These are phyloP conservation scores for Coryphaenoides rupestris DNA, from an alignment of 2,113 vertebrate species.

Conservation along the genomic window DNA sequence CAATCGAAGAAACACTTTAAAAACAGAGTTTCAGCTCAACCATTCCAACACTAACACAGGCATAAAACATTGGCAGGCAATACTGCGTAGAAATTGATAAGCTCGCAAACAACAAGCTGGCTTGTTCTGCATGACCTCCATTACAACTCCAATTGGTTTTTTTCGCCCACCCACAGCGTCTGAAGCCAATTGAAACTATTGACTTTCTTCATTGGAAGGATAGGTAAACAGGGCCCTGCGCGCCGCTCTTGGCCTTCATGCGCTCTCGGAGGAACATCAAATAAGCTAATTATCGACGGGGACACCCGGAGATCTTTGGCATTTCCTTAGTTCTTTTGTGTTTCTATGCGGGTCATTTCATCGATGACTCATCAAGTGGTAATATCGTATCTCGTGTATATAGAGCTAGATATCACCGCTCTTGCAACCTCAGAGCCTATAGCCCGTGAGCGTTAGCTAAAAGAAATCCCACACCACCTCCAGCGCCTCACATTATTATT, in stretches of 20 bases:
- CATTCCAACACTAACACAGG: not conserved
- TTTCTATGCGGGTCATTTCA: too few relatives aligned
- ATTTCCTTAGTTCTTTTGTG: too few relatives aligned
- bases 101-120: slow-evolving; percentile 22
- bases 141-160: slow-evolving; percentile 51
- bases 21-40: slow-evolving; percentile 12
- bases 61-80: slow-evolving; percentile 31
- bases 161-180: slow-evolving; percentile 45
- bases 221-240: slow-evolving; percentile 54
- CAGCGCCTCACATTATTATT: slow-evolving; percentile 55
- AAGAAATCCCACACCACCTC: slow-evolving; percentile 48
- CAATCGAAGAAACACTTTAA: not conserved
- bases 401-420: too few relatives aligned
- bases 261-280: slow-evolving; percentile 46
- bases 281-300: slow-evolving; percentile 54
- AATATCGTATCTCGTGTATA: too few relatives aligned
- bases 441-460: slow-evolving; percentile 22
- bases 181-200: slow-evolving; percentile 56
- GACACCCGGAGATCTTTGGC: slow-evolving; percentile 1
- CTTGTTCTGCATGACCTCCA: slow-evolving; percentile 43
- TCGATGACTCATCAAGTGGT: too few relatives aligned
- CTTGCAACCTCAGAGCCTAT: too few relatives aligned
- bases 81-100: too few relatives aligned
- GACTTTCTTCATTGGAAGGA: slow-evolving; percentile 47
- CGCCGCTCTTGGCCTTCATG: slow-evolving; percentile 50